phyloP scores from a whole-genome alignment of 53 echinoderm and acorn worm genomes.

The Paelopatides confundens region DNA sequence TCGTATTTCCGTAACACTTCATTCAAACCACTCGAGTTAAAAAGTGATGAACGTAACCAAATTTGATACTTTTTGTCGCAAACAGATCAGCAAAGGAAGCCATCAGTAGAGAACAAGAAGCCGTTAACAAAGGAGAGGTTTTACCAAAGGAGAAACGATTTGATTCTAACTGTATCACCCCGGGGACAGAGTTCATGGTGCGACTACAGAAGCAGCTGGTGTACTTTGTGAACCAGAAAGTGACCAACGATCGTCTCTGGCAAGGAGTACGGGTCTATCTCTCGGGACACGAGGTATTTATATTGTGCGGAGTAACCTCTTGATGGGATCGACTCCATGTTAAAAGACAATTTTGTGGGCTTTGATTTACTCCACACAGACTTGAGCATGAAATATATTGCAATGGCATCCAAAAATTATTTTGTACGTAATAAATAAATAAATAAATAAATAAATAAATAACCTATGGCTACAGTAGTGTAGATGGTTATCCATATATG shows the following conservation, averaged over 20 bases:
- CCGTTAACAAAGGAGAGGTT: conserved; percentile 83
- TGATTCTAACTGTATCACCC: conserved; percentile 99
- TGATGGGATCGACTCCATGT: too few species aligned
- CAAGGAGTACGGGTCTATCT: conserved; percentile 88
- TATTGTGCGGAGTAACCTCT: neutral
- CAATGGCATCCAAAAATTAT: too few species aligned
- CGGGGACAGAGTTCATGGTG: conserved; percentile 96
- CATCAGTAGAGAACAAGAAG: conserved; percentile 82
- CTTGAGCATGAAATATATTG: too few species aligned
- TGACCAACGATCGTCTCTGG: conserved; percentile 83
- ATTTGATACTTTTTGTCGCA: neutral
- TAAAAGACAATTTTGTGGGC: too few species aligned
- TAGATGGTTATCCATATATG: too few species aligned
- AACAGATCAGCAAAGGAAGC: conserved; percentile 89
- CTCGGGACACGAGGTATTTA: conserved; percentile 93
- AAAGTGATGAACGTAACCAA: too few species aligned
- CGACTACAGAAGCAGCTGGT: conserved; percentile 85
- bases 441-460: too few species aligned
- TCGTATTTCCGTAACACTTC: too few species aligned
- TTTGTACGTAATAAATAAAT: too few species aligned
- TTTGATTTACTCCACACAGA: too few species aligned
- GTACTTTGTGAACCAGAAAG: conserved; percentile 90
- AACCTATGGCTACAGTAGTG: too few species aligned
- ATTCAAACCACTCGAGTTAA: too few species aligned
- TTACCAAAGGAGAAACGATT: conserved; percentile 91